A percentile compares a stretch with the other conserved stretches of the same genome.
Evolutionary conservation across 1,140 invertebrate species (phyloP).

Genomic region (Tetragnatha versicolor): DNA sequence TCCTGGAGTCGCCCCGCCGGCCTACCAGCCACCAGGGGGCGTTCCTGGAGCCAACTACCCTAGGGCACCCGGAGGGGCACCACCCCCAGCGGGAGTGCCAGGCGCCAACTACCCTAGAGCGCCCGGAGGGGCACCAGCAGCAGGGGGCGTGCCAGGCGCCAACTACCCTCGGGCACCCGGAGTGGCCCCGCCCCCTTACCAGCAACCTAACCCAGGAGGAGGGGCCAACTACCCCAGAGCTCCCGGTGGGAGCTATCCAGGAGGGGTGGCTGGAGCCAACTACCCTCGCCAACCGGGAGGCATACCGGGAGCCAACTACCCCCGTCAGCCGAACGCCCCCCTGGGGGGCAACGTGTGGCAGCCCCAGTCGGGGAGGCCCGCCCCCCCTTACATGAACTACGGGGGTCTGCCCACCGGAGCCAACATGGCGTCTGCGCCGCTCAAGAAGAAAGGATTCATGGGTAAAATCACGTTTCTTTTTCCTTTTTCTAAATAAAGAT

Average conservation of each 20-base stretch:
- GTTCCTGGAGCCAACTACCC: constrained; percentile 11
- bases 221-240: background rate
- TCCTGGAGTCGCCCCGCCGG: constrained; percentile 10
- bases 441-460: constrained; percentile 37
- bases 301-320: constrained; percentile 20
- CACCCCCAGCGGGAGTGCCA: background rate
- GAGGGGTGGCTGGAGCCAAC: background rate
- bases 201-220: background rate
- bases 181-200: background rate
- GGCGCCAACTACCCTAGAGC: constrained; percentile 1
- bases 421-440: constrained; percentile 13
- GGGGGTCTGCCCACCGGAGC: constrained; percentile 34
- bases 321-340: constrained; percentile 5
- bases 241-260: background rate
- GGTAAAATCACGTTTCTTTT: no score
- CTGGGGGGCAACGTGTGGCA: constrained; percentile 33
- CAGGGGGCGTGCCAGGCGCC: background rate
- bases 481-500: no score
- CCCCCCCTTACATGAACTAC: constrained; percentile 44
- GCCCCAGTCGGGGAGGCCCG: constrained; percentile 29
- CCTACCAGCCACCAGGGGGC: constrained; percentile 7
- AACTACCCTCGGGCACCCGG: constrained; percentile 12
- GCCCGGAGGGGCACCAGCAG: constrained; percentile 1
- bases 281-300: constrained; percentile 38
- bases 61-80: background rate